phyloP scores from a whole-genome alignment of 2,113 vertebrate genomes.

The Alethe diademata region DNA sequence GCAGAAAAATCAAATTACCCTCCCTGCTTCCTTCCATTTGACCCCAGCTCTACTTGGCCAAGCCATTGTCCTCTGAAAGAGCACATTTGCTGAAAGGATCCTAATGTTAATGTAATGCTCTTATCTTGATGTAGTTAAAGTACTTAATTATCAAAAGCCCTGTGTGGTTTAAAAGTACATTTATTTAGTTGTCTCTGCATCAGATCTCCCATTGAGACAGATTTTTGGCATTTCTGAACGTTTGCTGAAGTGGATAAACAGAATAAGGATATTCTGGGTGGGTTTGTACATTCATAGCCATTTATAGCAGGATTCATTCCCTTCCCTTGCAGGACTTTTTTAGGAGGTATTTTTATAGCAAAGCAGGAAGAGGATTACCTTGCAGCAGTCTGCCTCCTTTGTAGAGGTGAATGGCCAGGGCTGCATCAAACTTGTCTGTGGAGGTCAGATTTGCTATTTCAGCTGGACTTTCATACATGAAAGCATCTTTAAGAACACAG shows the following conservation, averaged over 20 bases:
- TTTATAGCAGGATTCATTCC: background rate
- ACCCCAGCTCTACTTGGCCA: background rate
- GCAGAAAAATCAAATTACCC: conserved; percentile 39
- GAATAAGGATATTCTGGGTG: background rate
- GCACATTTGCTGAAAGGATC: background rate
- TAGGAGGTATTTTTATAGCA: background rate
- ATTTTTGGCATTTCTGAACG: background rate
- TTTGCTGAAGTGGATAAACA: background rate
- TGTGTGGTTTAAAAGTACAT: background rate
- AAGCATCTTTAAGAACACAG: conserved; percentile 84
- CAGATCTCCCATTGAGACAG: background rate
- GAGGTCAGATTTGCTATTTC: conserved; percentile 74
- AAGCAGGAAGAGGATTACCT: conserved; percentile 70
- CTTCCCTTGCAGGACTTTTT: background rate
- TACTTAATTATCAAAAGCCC: background rate
- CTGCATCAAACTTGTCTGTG: conserved; percentile 76
- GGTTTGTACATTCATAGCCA: background rate
- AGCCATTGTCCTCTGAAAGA: background rate
- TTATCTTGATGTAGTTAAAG: background rate
- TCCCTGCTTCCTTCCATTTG: background rate
- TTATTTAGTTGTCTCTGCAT: background rate
- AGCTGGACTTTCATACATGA: conserved; percentile 71
- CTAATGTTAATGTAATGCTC: background rate
- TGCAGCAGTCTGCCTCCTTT: conserved; percentile 87
- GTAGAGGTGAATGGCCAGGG: conserved; percentile 89